Base-by-base conservation (phyloP, 2,797 vertebrate genomes). In the Pyrocephalus nanus region DNA sequence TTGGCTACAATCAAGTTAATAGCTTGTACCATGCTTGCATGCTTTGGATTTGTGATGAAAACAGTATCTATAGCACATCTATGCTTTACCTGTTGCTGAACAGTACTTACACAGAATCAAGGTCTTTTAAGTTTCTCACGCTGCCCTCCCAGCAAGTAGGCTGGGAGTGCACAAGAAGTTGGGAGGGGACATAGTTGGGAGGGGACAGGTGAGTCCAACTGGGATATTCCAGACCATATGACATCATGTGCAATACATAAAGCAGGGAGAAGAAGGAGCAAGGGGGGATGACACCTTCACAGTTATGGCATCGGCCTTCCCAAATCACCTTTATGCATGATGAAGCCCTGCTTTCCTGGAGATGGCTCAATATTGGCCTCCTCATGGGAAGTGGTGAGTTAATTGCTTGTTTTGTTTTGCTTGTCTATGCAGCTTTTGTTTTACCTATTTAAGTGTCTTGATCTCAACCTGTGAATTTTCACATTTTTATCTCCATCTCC, bases 121-220 rank as follows among this genome's bases (percentile, higher is more conserved):
- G 9, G 54, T 21, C 22, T 70, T 40, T 57, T 21, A 58, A 45
- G 15, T 5, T 62, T 23, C 67, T 72, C 67, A 75, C 4, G 1
- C 11, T 2, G 2, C n/a, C 21, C 14, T 4, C 1, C 11, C 38
- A 80, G 22, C 1, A 1, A 61, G 47, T 1, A 66, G 23, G 4
- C 23, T 43, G 9, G 11, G 8, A 4, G 4, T 29, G 15, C 25
- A 50, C 38, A 81, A 64, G 30, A 32, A 75, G 9, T 0, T 54
- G 21, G 9, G n/a, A 89, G 4, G 12, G 10, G 6, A 81, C 48
- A 10, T 20, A 90, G 36, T 2, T 3, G 5, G 34, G n/a, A n/a
- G n/a, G n/a, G n/a, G 47, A 73, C 36, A 80, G 29, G 6, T 62
- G 18, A 86, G 36, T 27, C 12, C 34, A 61, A 32, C 7, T 61